Evolutionary conservation across 1,140 invertebrate species (phyloP), one percentile per base, ranked within the genome.

Genomic region (Bathynomus jamesi): DNA sequence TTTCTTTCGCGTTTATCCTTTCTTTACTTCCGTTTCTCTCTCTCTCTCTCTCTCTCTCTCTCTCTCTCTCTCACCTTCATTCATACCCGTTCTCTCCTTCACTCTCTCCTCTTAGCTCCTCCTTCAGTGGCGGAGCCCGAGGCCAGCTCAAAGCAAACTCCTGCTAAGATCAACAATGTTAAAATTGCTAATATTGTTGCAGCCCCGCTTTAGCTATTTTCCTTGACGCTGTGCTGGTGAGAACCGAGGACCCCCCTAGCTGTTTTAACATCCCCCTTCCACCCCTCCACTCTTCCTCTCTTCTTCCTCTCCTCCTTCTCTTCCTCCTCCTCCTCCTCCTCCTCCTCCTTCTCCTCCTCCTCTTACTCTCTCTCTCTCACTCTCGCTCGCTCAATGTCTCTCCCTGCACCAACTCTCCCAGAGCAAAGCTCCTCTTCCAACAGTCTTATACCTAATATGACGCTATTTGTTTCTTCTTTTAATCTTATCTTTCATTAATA

Each of bases 111-210:
- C 0, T 64, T 28, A 27, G 25, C 21, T 27, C 24, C 62, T 27
- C 24, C 28, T 28, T 5, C 24, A 5, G 5, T 64, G 4, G 7
- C 71, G 8, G 46, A 31, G 67, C 72, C 67, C 25, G 63, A 27
- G 68, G 68, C 69, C 62, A 24, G 40, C 66, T 65, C 69, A 70
- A 69, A 64, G 72, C 65, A 65, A 65, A 69, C 65, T 69, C 67
- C 72, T 64, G 65, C 28, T 70, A 74, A 74, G 67, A 74, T 74
- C 68, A 74, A 70, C 72, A 74, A 74, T 74, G 67, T 74, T 74
- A 74, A 74, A 69, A 74, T 74, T 74, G 72, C 68, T 74, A 70
- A 74, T 74, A 69, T 74, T 74, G 68, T 66, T 70, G 72, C 68
- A 40, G 68, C 27, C 66, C 27, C 60, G 67, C 69, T 70, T 65